These are phyloP conservation scores for Apoda limacodes DNA, from an alignment of 2,888 invertebrate species.

Conservation along the genomic window DNA sequence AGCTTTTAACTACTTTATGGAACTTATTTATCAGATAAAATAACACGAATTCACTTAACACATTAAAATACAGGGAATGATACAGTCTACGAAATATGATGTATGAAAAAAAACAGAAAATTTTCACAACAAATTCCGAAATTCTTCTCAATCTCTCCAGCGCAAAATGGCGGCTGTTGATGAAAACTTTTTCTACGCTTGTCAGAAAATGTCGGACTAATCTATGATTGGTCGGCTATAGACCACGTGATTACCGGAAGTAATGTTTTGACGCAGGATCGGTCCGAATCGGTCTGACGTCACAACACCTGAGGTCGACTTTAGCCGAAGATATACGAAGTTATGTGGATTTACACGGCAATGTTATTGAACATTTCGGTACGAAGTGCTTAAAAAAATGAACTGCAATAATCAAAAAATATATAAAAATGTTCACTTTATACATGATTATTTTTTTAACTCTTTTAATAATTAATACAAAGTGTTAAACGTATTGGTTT, in stretches of 20 bases:
- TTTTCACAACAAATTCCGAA: constrained; percentile 79
- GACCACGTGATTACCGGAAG: constrained; percentile 67
- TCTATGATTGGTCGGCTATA: constrained; percentile 50
- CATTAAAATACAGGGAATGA: constrained; percentile 72
- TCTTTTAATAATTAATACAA: not conserved
- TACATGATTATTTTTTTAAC: not conserved
- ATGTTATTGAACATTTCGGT: no score
- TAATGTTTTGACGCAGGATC: constrained; percentile 54
- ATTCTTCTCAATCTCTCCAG: constrained; percentile 82
- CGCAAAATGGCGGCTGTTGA: constrained; percentile 96
- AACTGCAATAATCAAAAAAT: not conserved
- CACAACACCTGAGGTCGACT: constrained; percentile 50
- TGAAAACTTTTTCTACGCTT: constrained; percentile 96
- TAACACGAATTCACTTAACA: constrained; percentile 66
- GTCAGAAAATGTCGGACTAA: constrained; percentile 81
- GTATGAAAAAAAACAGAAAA: constrained; percentile 73
- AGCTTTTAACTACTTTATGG: constrained; percentile 62
- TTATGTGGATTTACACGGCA: constrained; percentile 15
- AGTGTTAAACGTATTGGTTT: no score
- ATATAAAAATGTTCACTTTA: constrained; percentile 19
- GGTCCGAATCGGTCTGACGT: constrained; percentile 57
- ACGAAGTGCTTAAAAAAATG: no score
- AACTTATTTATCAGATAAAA: constrained; percentile 59
- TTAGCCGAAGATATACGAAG: constrained; percentile 41
- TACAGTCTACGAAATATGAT: constrained; percentile 68